These are phyloP conservation scores for Actinostola sp. DNA, from an alignment of 92 coral and sea anemone genomes.

Conservation along the genomic window DNA sequence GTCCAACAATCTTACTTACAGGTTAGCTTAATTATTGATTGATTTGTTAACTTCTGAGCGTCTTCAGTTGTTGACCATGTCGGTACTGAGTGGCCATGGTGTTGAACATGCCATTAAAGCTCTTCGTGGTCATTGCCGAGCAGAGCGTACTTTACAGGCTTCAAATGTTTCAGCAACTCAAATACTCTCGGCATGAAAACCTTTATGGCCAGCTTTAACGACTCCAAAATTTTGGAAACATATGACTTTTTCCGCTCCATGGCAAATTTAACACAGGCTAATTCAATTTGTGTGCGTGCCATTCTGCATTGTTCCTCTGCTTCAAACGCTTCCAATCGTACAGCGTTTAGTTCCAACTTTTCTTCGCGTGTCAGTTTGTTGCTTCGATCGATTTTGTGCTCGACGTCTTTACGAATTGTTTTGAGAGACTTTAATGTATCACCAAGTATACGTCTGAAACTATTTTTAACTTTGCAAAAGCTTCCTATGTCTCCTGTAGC, in stretches of 20 bases:
- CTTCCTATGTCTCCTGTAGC: background rate
- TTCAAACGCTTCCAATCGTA: background rate
- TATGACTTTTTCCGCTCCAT: background rate
- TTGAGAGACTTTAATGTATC: background rate
- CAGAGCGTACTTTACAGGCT: too few relatives aligned
- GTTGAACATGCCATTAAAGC: too few relatives aligned
- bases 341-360: background rate
- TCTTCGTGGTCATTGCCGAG: too few relatives aligned
- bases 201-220: too few relatives aligned
- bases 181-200: background rate
- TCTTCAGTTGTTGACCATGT: too few relatives aligned
- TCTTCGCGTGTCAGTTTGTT: constrained; percentile 6
- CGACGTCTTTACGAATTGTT: background rate
- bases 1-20: too few relatives aligned
- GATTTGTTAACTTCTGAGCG: too few relatives aligned
- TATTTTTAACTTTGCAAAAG: background rate
- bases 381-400: background rate
- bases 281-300: background rate
- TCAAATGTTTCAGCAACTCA: too few relatives aligned
- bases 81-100: too few relatives aligned
- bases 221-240: background rate
- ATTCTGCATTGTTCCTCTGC: background rate
- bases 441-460: background rate
- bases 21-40: too few relatives aligned
- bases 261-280: background rate